Base-by-base conservation (phyloP, 2,113 vertebrate genomes). In the Bufo gargarizans region DNA sequence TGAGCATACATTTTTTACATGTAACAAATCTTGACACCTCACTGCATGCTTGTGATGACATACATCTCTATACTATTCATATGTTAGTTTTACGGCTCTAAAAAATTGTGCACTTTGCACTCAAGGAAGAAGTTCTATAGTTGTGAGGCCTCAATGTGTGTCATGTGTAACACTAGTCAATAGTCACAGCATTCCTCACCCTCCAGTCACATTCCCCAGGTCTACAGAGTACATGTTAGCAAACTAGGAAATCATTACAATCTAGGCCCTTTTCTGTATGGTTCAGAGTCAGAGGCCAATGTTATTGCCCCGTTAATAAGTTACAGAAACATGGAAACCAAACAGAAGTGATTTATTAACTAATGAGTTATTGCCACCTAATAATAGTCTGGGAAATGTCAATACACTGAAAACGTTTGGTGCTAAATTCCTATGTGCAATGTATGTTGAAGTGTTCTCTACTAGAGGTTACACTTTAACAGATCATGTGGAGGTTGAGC, bases 341-440 rank as follows among this genome's bases (percentile, higher is more conserved):
- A 76, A 17, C 2, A 82, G 65, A 10, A 16, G 78, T 61, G 79
- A 88, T 82, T 50, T 82, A 88, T 88, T 74, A 88, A 88, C 53
- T 50, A 74, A 59, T 76, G 17, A 76, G 71, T 82, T 82, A 88
- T 82, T 74, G 10, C n/a, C 74, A 74, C 33, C 12, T 50, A 61
- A 49, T 49, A 74, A 82, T 82, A 82, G 86, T 61, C 53, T 49
- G 55, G 49, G 50, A 72, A 59, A 81, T 71, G 63, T 81, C 77
- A 81, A 17, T 43, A 88, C 77, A 59, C 14, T 53, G 16, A 72
- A 72, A 86, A 82, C 8, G 11, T n/a, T 47, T 74, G 78, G 53
- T 74, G 16, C 55, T 56, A 82, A 82, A 88, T 82, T 88, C 67
- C 56, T 74, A 17, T 33, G 33, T 33, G 33, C 33, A 33, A 9